Conservation (phyloP, 1,140 invertebrate genomes). For the Brachionus koreanus region DNA sequence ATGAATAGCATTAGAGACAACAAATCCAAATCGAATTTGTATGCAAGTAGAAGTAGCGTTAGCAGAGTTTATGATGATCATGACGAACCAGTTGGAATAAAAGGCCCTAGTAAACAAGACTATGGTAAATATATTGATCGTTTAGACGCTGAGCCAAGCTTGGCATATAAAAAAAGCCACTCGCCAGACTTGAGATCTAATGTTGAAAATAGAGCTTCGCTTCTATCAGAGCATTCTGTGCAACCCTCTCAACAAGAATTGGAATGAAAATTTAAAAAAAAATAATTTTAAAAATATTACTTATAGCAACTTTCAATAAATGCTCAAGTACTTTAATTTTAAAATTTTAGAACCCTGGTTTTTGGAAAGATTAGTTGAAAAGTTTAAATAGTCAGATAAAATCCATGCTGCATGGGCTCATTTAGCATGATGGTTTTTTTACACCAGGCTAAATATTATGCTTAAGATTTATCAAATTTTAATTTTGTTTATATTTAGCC, state of each 20-base stretch:
- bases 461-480: background rate
- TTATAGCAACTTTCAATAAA: slow-evolving; percentile 6
- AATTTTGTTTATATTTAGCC: background rate
- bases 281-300: background rate
- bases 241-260: slow-evolving; percentile 7
- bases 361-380: background rate
- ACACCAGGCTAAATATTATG: background rate
- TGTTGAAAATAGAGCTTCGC: slow-evolving; percentile 15
- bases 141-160: background rate
- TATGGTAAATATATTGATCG: slow-evolving; percentile 8
- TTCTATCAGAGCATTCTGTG: background rate
- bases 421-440: background rate
- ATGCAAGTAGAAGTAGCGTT: slow-evolving; percentile 23
- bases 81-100: background rate
- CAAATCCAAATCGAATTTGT: slow-evolving; percentile 38
- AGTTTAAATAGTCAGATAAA: background rate
- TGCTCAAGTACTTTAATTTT: slow-evolving; percentile 27
- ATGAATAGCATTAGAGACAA: slow-evolving; percentile 8
- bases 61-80: slow-evolving; percentile 1
- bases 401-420: background rate
- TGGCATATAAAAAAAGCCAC: slow-evolving; percentile 22
- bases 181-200: slow-evolving; percentile 2
- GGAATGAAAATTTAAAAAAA: background rate
- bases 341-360: background rate
- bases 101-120: background rate